Percentiles rank a stretch among this genome's conserved stretches.
Conservation (phyloP, 2,888 invertebrate genomes). For the Dynastes maya region DNA sequence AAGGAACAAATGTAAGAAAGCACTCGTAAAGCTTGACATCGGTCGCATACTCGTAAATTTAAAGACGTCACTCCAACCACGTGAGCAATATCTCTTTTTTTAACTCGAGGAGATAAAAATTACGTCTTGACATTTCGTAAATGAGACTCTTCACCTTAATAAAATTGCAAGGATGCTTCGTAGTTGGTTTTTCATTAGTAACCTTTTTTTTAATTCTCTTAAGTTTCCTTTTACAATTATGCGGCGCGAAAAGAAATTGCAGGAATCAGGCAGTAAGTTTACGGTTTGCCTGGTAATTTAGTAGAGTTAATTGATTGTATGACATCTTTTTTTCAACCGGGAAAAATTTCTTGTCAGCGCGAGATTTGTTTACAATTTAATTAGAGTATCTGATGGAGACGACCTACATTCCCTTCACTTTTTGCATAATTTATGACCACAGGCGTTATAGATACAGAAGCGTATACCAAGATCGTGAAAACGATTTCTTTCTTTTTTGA, state of each 20-base stretch:
- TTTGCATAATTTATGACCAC: conserved; percentile 16
- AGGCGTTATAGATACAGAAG: conserved; percentile 4
- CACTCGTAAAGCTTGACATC: background rate
- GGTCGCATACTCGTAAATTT: background rate
- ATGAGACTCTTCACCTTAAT: conserved; percentile 10
- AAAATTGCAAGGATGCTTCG: background rate
- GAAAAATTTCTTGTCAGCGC: conserved; percentile 5
- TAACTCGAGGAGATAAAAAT: conserved; percentile 32
- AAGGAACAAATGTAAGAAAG: background rate
- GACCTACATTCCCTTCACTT: conserved; percentile 8
- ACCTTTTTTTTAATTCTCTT: conserved; percentile 1
- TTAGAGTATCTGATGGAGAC: conserved; percentile 18
- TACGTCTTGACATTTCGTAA: conserved; percentile 22
- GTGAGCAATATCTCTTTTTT: background rate
- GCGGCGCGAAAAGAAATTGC: background rate
- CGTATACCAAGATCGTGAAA: background rate
- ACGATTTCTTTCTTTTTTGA: background rate
- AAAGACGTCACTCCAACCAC: background rate
- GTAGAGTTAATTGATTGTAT: conserved; percentile 20
- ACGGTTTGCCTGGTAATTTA: conserved; percentile 20
- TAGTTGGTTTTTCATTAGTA: conserved; percentile 7
- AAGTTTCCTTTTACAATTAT: conserved; percentile 11
- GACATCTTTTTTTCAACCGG: conserved; percentile 4
- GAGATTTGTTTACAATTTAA: conserved; percentile 41
- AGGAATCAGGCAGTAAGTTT: conserved; percentile 2